phyloP scores from a whole-genome alignment of 2,113 vertebrate genomes.

The Ceyx margarethae region DNA sequence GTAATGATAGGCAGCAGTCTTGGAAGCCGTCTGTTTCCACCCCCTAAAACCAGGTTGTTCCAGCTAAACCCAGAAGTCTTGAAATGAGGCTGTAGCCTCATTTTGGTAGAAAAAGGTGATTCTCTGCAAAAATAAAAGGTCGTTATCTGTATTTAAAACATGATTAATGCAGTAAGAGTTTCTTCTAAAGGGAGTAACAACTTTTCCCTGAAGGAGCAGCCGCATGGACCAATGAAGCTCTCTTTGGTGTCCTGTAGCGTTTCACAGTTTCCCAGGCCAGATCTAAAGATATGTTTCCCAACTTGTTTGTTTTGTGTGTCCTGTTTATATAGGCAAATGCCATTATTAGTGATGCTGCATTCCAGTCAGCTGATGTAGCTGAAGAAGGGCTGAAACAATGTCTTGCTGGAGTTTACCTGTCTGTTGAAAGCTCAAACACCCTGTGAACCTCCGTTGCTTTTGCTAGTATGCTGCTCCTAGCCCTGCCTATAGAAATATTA shows the following conservation, averaged over 20 bases:
- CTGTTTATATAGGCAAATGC: background rate
- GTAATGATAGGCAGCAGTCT: background rate
- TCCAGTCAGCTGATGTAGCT: background rate
- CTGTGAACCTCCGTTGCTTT: background rate
- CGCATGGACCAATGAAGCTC: background rate
- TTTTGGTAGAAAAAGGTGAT: background rate
- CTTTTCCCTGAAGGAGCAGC: background rate
- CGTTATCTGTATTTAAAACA: background rate
- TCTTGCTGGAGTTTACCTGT: background rate
- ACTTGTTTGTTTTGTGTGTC: background rate
- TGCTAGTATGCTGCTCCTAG: background rate
- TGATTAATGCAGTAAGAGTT: background rate
- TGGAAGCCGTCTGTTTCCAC: background rate
- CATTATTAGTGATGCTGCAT: background rate
- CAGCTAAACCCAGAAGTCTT: background rate
- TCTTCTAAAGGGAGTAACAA: background rate
- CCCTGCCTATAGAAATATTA: background rate
- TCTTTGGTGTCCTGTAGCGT: accelerated
- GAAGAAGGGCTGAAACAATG: background rate
- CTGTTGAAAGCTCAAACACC: background rate
- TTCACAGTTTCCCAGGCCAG: background rate
- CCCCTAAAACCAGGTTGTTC: background rate
- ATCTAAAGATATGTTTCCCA: background rate
- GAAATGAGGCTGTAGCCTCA: background rate
- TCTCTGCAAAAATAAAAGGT: background rate